Percentiles rank a stretch among this genome's conserved stretches.
Conservation (phyloP, 2,797 vertebrate species). For the Chelon auratus region DNA sequence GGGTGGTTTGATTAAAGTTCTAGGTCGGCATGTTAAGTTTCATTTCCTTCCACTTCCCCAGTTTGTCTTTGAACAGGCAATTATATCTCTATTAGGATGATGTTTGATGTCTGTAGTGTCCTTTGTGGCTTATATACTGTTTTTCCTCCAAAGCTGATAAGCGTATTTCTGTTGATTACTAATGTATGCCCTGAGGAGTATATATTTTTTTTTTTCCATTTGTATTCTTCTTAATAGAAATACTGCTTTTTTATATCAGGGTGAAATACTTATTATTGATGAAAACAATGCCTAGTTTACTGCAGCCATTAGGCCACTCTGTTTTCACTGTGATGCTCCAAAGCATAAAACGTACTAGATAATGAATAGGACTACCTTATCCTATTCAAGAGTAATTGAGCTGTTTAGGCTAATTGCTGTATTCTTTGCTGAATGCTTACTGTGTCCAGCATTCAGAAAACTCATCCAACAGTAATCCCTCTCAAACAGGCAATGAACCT, state of each 20-base stretch:
- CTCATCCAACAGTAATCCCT: slow-evolving; percentile 43
- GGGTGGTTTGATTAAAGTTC: slow-evolving; percentile 37
- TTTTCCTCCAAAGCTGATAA: slow-evolving; percentile 49
- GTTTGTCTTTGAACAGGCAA: slow-evolving; percentile 40
- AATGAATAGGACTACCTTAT: slow-evolving; percentile 52
- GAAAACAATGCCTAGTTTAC: slow-evolving; percentile 60
- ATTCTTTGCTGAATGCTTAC: slow-evolving; percentile 52
- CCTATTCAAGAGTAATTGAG: slow-evolving; percentile 57
- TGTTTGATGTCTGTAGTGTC: slow-evolving; percentile 21
- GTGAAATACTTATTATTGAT: slow-evolving; percentile 60
- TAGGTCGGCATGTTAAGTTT: slow-evolving; percentile 42
- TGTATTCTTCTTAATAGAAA: slow-evolving; percentile 40
- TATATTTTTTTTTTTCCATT: slow-evolving; percentile 27
- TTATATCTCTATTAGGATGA: slow-evolving; percentile 52
- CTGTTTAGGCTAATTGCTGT: slow-evolving; percentile 54
- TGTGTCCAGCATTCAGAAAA: slow-evolving; percentile 31
- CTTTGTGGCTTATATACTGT: slow-evolving; percentile 34
- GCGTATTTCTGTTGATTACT: slow-evolving; percentile 51
- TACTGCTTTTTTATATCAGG: slow-evolving; percentile 58
- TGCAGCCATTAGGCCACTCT: slow-evolving; percentile 45
- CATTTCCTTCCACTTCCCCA: slow-evolving; percentile 34
- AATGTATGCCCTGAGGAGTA: slow-evolving; percentile 44
- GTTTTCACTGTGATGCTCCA: slow-evolving; percentile 38
- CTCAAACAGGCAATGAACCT: slow-evolving; percentile 15
- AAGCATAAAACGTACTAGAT: slow-evolving; percentile 38